Evolutionary conservation across 2,888 invertebrate genomes (phyloP), one percentile per base, ranked within the genome.

Genomic region (Melanostoma mellinum): DNA sequence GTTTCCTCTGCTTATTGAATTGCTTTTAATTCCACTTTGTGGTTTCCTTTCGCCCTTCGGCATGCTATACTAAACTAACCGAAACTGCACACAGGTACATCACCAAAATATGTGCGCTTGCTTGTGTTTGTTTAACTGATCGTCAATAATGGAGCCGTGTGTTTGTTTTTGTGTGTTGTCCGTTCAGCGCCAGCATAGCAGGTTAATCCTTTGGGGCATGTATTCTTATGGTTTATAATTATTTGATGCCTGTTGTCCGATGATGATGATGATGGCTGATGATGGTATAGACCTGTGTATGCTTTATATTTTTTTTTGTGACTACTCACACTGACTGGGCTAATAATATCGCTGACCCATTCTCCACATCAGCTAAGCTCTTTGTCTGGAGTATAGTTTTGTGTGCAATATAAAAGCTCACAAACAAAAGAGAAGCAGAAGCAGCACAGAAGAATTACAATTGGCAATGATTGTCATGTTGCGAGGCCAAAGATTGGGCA

Each of bases 51-150:
- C 30, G 63, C 75, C 52, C 75, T 60, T 55, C 44, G 65, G n/a
- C 42, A 63, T 63, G 63, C 63, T 63, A 63, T 20, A 63, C 63
- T 63, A 63, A 52, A 52, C 46, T 50, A 63, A 56, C 68, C 63
- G 46, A 60, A 63, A 50, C 44, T 3, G 9, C 61, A 60, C 44
- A 61, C 46, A 61, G 61, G 61, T 48, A 6, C 42, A 61, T 33
- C 52, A 61, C 30, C 72, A 77, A 56, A 61, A 71, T 63, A 77
- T 32, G 53, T 38, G 33, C 42, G 52, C 60, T 46, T 69, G 77
- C 53, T 73, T 77, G 82, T 73, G 73, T 82, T 82, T 82, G 82
- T 82, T 82, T 82, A 82, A 82, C 77, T 78, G 82, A 82, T 82
- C 82, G 77, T 77, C 82, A 82, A 74, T 84, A 78, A 84, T 74